Evolutionary conservation across 2,797 vertebrate genomes (phyloP), one percentile per base, ranked within the genome.

Genomic region (Poeciliopsis gracilis): DNA sequence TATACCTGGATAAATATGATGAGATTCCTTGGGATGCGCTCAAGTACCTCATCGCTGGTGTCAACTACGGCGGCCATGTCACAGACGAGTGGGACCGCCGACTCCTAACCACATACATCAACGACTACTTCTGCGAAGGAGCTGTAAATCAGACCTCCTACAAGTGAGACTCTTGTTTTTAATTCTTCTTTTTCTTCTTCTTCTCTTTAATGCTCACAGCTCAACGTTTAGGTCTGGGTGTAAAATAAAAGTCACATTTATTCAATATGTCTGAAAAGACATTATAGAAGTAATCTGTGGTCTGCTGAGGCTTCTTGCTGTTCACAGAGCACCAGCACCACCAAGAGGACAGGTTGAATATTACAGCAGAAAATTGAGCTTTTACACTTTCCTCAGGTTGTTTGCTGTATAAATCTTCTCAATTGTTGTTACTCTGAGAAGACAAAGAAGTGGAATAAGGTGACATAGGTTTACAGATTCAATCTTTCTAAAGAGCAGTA

Each of bases 61-160:
- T 97, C 86, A 97, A 96, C 91, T 98, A 97, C 0, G 97, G 97
- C 20, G 97, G 97, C 76, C 97, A 97, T 0, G 96, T 98, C 76
- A 98, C 97, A 0, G 97, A 98, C 20, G 97, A 97, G 83, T 97
- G 96, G 96, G 97, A 98, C 91, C 89, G 97, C 10, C 96, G 97
- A 33, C 95, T 98, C 73, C 94, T 98, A 3, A 96, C 87, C 77
- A 97, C 97, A 5, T 97, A 98, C 90, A 97, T 97, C 92, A 97
- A 95, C 11, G 96, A 97, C 86, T 97, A 96, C 84, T 98, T 98
- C 94, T 96, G 95, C 80, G 96, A 97, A 0, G 95, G 87, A 43
- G 87, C 94, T 2, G 49, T 97, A 16, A 89, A 63, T 6, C 85
- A 93, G 38, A 87, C 94, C 0, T 95, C 79, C 85, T 97, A 95